phyloP scores from a whole-genome alignment of 2,797 vertebrate genomes.

The Chelon labrosus region DNA sequence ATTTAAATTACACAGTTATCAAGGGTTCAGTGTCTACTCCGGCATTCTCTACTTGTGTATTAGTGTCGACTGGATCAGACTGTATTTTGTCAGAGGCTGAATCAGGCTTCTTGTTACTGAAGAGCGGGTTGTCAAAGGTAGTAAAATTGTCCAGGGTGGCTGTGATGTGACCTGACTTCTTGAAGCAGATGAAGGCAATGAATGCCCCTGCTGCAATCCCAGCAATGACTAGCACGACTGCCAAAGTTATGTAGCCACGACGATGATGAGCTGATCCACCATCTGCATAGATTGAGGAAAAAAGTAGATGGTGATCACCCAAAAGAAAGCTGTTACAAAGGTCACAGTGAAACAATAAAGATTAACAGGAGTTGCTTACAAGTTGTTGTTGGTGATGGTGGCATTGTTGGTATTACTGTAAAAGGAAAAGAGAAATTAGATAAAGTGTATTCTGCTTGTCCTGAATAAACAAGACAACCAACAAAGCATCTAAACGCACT shows the following conservation, averaged over 20 bases:
- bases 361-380: constrained; percentile 35
- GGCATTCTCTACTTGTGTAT: constrained; percentile 26
- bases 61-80: constrained; percentile 17
- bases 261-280: rapidly evolving
- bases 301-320: neutral
- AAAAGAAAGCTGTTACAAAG: neutral
- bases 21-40: constrained; percentile 15
- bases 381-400: neutral
- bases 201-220: neutral
- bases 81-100: too few species aligned
- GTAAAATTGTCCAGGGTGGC: neutral
- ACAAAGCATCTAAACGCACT: too few species aligned
- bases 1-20: too few species aligned
- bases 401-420: neutral
- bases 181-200: neutral
- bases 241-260: neutral
- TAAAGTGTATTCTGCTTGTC: too few species aligned
- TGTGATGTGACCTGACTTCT: constrained; percentile 42
- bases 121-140: constrained; percentile 59
- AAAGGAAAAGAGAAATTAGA: too few species aligned
- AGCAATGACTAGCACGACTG: constrained; percentile 9
- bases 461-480: too few species aligned
- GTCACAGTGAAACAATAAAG: neutral
- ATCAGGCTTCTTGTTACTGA: neutral
- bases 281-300: constrained; percentile 17